Conservation (phyloP, 2,797 vertebrate species). For the Brachyalestes nurse region DNA sequence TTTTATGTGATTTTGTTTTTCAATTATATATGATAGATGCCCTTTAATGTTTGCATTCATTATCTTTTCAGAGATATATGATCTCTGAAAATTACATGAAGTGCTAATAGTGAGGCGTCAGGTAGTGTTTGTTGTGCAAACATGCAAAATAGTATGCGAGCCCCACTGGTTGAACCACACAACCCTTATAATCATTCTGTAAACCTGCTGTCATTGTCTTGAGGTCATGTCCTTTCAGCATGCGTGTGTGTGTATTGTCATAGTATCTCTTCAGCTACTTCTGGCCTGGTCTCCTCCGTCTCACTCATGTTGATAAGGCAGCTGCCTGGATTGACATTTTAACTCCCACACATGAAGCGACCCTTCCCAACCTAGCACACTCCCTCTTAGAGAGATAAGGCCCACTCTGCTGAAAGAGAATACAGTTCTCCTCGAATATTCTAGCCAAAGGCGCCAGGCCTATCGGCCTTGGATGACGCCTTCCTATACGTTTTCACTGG, state of each 20-base stretch:
- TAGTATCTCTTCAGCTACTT: not conserved
- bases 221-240: not conserved
- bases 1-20: no score
- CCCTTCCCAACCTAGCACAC: not conserved
- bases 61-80: not conserved
- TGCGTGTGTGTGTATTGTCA: not conserved
- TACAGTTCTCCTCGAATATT: not conserved
- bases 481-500: not conserved
- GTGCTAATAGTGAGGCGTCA: not conserved
- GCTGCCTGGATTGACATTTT: not conserved
- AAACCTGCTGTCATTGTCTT: not conserved
- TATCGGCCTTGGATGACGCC: not conserved
- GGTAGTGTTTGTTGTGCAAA: slow-evolving; percentile 7
- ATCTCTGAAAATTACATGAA: not conserved
- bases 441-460: not conserved
- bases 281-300: slow-evolving; percentile 1
- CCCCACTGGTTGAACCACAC: not conserved
- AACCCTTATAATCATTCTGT: not conserved
- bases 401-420: not conserved
- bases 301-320: not conserved
- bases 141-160: not conserved
- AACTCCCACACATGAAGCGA: slow-evolving; percentile 8
- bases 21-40: no score
- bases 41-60: not conserved
- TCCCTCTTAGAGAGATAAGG: slow-evolving; percentile 5